These are phyloP conservation scores for Ligdia adustata DNA, from an alignment of 2,888 invertebrate genomes.

Conservation along the genomic window DNA sequence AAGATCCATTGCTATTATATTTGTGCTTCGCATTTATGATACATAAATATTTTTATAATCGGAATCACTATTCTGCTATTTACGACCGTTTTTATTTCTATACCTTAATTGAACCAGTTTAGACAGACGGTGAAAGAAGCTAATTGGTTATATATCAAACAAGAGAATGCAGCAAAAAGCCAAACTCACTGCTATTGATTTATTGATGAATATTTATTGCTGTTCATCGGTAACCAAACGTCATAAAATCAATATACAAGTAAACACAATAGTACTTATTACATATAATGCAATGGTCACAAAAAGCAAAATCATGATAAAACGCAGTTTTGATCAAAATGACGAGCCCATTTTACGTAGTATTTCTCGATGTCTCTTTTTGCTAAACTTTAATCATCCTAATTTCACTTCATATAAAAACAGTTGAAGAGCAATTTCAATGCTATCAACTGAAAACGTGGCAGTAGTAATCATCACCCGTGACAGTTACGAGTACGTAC, in stretches of 20 bases:
- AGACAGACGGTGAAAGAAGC: conserved; percentile 37
- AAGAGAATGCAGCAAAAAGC: conserved; percentile 35
- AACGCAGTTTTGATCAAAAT: too few species aligned
- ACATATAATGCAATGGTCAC: background rate
- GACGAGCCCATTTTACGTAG: too few species aligned
- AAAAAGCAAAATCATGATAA: too few species aligned
- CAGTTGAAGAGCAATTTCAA: too few species aligned
- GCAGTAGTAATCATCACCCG: too few species aligned
- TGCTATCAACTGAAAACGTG: too few species aligned
- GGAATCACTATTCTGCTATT: conserved; percentile 45
- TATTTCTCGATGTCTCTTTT: too few species aligned
- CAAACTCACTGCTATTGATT: conserved; percentile 36
- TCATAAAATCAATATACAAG: conserved; percentile 20
- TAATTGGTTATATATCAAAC: conserved; percentile 43
- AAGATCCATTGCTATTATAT: conserved; percentile 41
- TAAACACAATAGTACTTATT: too few species aligned
- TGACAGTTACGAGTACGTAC: background rate
- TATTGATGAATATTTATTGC: conserved; percentile 32
- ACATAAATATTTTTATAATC: conserved; percentile 48
- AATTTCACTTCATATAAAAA: too few species aligned
- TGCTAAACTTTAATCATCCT: too few species aligned
- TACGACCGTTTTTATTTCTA: conserved; percentile 45
- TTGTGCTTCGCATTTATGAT: conserved; percentile 44
- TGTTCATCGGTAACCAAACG: conserved; percentile 19
- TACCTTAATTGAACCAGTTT: conserved; percentile 43